A percentile compares a stretch with the other conserved stretches of the same genome.
These are phyloP conservation scores for Callyntrura sp. DNA, from an alignment of 2,888 invertebrate species.

Conservation along the genomic window DNA sequence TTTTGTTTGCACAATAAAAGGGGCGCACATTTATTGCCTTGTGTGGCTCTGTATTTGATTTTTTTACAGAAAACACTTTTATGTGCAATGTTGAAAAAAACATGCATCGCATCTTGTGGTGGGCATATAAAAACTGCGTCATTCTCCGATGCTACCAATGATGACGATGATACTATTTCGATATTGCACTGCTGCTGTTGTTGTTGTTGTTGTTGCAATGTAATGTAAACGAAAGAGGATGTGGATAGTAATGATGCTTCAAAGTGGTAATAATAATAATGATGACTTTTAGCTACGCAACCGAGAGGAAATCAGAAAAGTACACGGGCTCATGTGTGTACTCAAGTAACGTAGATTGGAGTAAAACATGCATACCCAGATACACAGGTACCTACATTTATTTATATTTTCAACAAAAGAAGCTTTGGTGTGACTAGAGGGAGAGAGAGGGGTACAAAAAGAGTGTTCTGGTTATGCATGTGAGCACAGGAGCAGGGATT, in stretches of 20 bases:
- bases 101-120: too few relatives aligned
- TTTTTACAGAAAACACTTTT: not conserved
- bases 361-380: not conserved
- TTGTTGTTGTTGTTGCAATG: not conserved
- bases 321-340: not conserved
- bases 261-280: not conserved
- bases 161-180: not conserved
- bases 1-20: not conserved
- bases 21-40: not conserved
- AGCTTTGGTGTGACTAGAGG: not conserved
- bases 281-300: slow-evolving; percentile 1
- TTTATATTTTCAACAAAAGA: slow-evolving; percentile 2
- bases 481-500: slow-evolving; percentile 46
- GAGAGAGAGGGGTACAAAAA: not conserved
- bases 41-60: not conserved
- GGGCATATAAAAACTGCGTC: too few relatives aligned
- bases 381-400: not conserved
- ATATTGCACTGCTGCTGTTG: not conserved
- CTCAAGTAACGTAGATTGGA: not conserved
- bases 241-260: not conserved
- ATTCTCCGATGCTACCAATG: too few relatives aligned
- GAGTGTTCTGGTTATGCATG: slow-evolving; percentile 5
- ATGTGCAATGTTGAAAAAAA: not conserved
- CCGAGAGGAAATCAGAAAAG: slow-evolving; percentile 12
- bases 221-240: not conserved